Percentiles rank a stretch among this genome's conserved stretches.
These are phyloP conservation scores for Eriocheir sinensis DNA, from an alignment of 1,140 invertebrate genomes.

Conservation along the genomic window DNA sequence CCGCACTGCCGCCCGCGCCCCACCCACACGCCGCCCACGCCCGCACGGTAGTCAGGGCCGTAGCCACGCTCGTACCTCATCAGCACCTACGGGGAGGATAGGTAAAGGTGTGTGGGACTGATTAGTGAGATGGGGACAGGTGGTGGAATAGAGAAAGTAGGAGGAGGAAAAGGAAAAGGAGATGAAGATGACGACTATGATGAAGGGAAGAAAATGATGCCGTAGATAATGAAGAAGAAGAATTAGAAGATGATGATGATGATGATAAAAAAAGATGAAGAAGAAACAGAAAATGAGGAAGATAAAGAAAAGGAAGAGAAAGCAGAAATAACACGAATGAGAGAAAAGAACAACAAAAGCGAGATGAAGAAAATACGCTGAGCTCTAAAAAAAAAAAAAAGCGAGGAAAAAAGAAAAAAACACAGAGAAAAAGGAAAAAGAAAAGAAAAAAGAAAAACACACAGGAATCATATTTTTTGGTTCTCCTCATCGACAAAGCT, in stretches of 20 bases:
- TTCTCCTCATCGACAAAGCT: no score
- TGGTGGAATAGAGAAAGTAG: neutral
- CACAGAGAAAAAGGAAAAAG: neutral
- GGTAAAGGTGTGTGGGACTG: neutral
- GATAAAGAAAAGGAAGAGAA: neutral
- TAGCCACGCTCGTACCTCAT: constrained; percentile 64
- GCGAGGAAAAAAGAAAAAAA: neutral
- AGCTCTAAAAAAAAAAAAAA: no score
- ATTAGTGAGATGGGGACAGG: neutral
- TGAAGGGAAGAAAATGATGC: neutral
- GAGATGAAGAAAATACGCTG: no score
- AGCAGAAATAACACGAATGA: no score
- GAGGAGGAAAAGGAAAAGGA: neutral
- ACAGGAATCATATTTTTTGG: no score
- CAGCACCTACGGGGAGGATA: neutral
- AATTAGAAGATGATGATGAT: no score
- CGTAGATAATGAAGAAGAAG: neutral
- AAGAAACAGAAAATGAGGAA: neutral
- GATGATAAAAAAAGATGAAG: no score
- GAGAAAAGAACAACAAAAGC: no score
- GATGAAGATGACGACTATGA: no score
- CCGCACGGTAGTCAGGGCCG: constrained; percentile 62
- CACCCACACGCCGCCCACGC: constrained; percentile 43
- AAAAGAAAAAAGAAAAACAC: no score
- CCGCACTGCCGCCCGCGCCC: constrained; percentile 47